Evolutionary conservation across 1,140 invertebrate genomes (phyloP), one percentile per base, ranked within the genome.

Genomic region (Sycobia sp.): DNA sequence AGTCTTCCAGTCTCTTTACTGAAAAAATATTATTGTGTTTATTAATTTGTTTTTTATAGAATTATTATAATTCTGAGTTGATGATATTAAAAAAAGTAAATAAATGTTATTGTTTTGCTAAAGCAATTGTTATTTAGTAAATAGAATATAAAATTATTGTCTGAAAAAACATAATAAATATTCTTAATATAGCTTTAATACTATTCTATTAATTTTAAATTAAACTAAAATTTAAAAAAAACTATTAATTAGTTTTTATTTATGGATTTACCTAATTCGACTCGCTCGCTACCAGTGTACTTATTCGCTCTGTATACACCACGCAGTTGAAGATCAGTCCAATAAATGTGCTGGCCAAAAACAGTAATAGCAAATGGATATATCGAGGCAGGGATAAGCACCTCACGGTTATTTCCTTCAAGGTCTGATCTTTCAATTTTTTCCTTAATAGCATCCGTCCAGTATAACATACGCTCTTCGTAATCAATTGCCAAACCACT

Each of bases 281-380:
- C 86, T 88, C 96, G 94, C 69, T 96, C 92, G 3, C 91, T 92
- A 7, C 97, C 97, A 0, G 96, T 98, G 69, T 97, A 93, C 79
- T 99, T 99, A 71, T 98, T 95, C 0, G 96, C 96, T 55, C 96
- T 82, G 72, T 97, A 99, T 0, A 99, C 94, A 1, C 96, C 96
- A 23, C 94, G 83, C 0, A 97, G 76, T 74, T 96, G 95, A 34
- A 98, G 84, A 80, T 99, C 97, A 0, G 96, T 98, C 95, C 97
- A 97, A 77, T 98, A 99, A 49, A 99, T 96, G 75, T 95, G 95
- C 72, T 94, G 88, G 22, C 90, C 85, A 78, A 90, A 93, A 0
- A 98, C 91, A 0, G 95, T 96, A 13, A 99, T 93, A 0, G 95
- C 95, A 77, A 97, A 98, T 8, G 96, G 96, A 86, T 98, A 97